Conservation (phyloP, 2,888 invertebrate genomes). For the Papilio protenor region DNA sequence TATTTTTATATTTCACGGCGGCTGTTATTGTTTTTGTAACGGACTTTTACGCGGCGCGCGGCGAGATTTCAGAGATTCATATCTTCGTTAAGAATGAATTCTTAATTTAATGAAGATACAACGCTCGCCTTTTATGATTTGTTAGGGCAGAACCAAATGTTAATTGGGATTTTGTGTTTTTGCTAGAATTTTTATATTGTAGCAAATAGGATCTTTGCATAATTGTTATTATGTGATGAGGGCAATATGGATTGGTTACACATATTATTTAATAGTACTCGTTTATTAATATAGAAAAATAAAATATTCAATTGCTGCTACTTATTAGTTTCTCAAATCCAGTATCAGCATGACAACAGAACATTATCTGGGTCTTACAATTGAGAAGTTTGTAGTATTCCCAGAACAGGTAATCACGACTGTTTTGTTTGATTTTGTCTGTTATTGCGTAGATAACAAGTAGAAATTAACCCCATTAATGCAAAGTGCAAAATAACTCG, state of each 20-base stretch:
- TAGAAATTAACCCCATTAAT: background rate
- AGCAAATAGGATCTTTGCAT: background rate
- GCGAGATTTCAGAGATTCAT: constrained; percentile 65
- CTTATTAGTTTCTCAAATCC: background rate
- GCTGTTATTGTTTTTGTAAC: constrained; percentile 79
- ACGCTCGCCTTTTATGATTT: constrained; percentile 70
- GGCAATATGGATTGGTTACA: background rate
- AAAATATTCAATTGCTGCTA: no score
- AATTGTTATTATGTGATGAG: background rate
- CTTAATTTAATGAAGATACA: constrained; percentile 82
- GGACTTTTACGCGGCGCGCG: constrained; percentile 57
- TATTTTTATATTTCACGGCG: constrained; percentile 76
- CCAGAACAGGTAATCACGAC: background rate
- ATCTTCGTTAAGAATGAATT: constrained; percentile 80
- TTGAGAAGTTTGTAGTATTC: background rate
- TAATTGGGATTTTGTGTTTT: constrained; percentile 23
- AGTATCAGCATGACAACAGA: background rate
- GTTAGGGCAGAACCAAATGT: constrained; percentile 46
- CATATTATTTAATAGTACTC: background rate
- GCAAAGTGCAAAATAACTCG: background rate
- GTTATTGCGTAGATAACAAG: background rate
- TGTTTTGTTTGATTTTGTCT: no score
- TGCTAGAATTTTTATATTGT: constrained; percentile 30
- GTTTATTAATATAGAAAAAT: background rate
- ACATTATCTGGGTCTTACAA: background rate